Conservation (phyloP, 1,140 invertebrate genomes). For the Ceratina calcarata region DNA sequence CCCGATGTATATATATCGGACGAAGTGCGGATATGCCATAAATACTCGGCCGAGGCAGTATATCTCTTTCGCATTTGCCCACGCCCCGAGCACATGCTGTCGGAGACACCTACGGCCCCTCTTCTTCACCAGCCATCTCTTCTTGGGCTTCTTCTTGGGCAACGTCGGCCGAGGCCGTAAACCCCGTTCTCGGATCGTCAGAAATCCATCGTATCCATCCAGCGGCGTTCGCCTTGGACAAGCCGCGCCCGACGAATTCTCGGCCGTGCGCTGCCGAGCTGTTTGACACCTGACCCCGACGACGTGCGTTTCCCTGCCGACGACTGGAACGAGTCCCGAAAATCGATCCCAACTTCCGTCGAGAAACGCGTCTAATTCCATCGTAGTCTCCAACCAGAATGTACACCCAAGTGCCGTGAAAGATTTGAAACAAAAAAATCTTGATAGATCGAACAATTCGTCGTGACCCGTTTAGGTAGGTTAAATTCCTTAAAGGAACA, state of each 20-base stretch:
- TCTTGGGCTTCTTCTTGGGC: slow-evolving; percentile 50
- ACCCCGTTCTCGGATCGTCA: slow-evolving; percentile 60
- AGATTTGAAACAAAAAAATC: not conserved
- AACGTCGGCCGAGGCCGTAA: slow-evolving; percentile 60
- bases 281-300: slow-evolving; percentile 67
- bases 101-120: slow-evolving; percentile 62
- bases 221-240: slow-evolving; percentile 6
- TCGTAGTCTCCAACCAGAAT: too few species aligned
- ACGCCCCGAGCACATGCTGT: slow-evolving; percentile 80
- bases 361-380: not conserved
- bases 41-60: slow-evolving; percentile 78
- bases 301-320: slow-evolving; percentile 44
- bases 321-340: slow-evolving; percentile 33
- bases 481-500: slow-evolving; percentile 76
- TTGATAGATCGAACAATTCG: slow-evolving; percentile 27
- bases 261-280: slow-evolving; percentile 33
- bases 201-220: slow-evolving; percentile 55
- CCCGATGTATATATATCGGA: slow-evolving; percentile 69
- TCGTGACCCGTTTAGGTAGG: slow-evolving; percentile 61
- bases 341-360: not conserved
- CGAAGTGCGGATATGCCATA: slow-evolving; percentile 79
- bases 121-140: slow-evolving; percentile 22
- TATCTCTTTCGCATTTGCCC: slow-evolving; percentile 79
- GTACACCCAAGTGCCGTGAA: too few species aligned
- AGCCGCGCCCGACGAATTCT: slow-evolving; percentile 22